Evolutionary conservation across 2,113 vertebrate species (phyloP), one percentile per base, ranked within the genome.

Genomic region (Grus americana): DNA sequence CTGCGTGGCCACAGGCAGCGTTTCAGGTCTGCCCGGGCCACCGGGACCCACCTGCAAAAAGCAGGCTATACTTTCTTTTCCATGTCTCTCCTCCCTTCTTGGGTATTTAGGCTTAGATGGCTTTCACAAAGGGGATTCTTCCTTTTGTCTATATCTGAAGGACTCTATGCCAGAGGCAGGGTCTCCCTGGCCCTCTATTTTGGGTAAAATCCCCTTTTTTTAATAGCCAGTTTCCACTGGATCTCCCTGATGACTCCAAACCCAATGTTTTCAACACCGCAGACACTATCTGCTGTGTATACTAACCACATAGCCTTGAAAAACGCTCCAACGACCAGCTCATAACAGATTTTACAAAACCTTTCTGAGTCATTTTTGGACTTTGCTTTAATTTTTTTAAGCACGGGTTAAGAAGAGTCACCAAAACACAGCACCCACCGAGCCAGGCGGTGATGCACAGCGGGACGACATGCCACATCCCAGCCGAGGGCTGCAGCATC

Each of bases 381-480:
- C n/a, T 73, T 68, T 44, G 21, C 3, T 84, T 86, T 55, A 9
- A 54, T 57, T 66, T 58, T 52, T 65, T 52, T 29, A 75, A 57
- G 23, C 1, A 1, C 0, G 2, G 15, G 16, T 73, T 40, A 23
- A 58, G 52, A 65, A 57, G 14, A 89, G 58, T 32, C 49, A 63
- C 32, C n/a, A n/a, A 70, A 90, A 36, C 44, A 38, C 20, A 36
- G 55, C 10, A 9, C n/a, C 36, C 10, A 8, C 38, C 1, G 3
- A 66, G 63, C 40, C 59, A 21, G 63, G 83, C 11, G 4, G 58
- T 0, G 10, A 15, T 13, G 38, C 0, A 1, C 1, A 0, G 7
- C 0, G 2, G 67, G 63, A 44, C 11, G 4, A 7, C 10, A 1
- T 0, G 2, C 2, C 1, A 3, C 20, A 16, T 46, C 29, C 47